Conservation (phyloP, 2,888 invertebrate genomes). For the Eupithecia dodoneata region DNA sequence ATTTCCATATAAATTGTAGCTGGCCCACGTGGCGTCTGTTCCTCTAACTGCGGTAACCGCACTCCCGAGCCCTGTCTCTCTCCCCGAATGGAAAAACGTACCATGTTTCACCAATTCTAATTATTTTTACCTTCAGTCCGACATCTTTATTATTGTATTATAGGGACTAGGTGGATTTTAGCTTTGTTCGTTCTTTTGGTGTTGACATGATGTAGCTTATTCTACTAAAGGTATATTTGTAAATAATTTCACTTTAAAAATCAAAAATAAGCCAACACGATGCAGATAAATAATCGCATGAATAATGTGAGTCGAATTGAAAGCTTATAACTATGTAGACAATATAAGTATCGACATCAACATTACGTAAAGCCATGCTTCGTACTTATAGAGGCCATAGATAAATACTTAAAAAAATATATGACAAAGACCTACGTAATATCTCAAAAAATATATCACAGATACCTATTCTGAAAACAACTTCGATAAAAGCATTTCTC, state of each 20-base stretch:
- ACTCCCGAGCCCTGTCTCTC: constrained; percentile 52
- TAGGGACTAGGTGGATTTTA: background rate
- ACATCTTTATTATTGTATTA: background rate
- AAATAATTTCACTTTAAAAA: too few species aligned
- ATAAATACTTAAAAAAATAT: background rate
- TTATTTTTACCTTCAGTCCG: constrained; percentile 5
- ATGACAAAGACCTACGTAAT: background rate
- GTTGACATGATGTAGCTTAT: background rate
- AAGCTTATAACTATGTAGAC: too few species aligned
- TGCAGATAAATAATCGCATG: too few species aligned
- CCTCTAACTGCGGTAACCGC: constrained; percentile 79
- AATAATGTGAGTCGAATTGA: too few species aligned
- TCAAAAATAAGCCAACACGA: too few species aligned
- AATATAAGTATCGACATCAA: too few species aligned
- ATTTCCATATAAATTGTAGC: constrained; percentile 83
- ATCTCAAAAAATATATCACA: background rate
- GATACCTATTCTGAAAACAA: background rate
- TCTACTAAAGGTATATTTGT: background rate
- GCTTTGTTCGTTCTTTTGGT: background rate
- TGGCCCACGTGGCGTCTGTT: constrained; percentile 79
- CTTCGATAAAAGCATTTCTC: constrained; percentile 22
- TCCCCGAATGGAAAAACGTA: constrained; percentile 17
- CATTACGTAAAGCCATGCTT: too few species aligned
- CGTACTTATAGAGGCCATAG: background rate
- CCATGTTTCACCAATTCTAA: constrained; percentile 19